Evolutionary conservation across 2,888 invertebrate species (phyloP).

Genomic region (Abrostola tripartita): DNA sequence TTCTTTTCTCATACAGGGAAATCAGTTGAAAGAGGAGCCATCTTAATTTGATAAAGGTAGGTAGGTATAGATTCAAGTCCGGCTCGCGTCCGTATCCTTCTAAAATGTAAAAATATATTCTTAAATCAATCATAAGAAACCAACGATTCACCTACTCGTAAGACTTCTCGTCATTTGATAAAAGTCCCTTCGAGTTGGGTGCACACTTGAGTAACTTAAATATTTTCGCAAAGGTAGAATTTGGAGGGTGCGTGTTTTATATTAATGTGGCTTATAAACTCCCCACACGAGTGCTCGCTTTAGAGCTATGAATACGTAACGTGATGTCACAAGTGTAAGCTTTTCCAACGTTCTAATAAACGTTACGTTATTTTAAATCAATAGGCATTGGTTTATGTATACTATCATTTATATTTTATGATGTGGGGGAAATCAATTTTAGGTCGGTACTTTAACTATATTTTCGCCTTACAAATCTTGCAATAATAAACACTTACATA

Average conservation of each 20-base stretch:
- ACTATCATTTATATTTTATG: too few relatives aligned
- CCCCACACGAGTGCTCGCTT: constrained; percentile 17
- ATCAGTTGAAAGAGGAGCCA: too few relatives aligned
- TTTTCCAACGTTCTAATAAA: constrained; percentile 23
- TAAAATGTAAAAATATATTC: too few relatives aligned
- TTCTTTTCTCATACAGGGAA: too few relatives aligned
- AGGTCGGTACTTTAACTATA: too few relatives aligned
- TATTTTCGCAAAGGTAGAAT: constrained; percentile 8
- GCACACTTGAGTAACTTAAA: constrained; percentile 10
- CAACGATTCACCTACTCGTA: neutral
- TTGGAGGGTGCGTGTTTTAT: constrained; percentile 62
- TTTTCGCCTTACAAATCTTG: too few relatives aligned
- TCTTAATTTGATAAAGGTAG: too few relatives aligned
- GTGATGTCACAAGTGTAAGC: constrained; percentile 47
- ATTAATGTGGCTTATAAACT: constrained; percentile 67
- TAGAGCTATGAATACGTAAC: constrained; percentile 66
- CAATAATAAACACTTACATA: too few relatives aligned
- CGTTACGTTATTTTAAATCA: neutral
- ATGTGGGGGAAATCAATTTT: too few relatives aligned
- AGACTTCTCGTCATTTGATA: neutral
- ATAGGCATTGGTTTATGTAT: neutral
- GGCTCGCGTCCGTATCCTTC: too few relatives aligned
- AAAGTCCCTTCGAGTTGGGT: constrained; percentile 1
- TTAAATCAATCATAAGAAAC: too few relatives aligned
- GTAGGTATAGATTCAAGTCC: too few relatives aligned